phyloP scores from a whole-genome alignment of 1,140 invertebrate species.

The Drosophila prosaltans region DNA sequence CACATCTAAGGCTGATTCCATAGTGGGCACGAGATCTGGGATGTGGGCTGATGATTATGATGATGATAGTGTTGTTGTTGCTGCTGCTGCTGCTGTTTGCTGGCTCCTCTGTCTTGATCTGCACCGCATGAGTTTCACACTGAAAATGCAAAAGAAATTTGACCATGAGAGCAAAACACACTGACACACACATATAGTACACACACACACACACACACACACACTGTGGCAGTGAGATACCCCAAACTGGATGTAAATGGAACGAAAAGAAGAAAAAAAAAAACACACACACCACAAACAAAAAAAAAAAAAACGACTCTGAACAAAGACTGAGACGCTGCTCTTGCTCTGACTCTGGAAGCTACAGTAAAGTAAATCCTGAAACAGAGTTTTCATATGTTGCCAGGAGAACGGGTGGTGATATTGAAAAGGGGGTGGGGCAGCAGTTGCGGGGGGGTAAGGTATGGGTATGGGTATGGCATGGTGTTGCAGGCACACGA shows the following conservation, averaged over 20 bases:
- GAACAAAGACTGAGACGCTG: slow-evolving; percentile 70
- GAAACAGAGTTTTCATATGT: slow-evolving; percentile 67
- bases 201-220: slow-evolving; percentile 34
- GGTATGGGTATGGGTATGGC: slow-evolving; percentile 19
- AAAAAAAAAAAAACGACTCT: slow-evolving; percentile 36
- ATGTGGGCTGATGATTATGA: slow-evolving; percentile 35
- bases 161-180: slow-evolving; percentile 60
- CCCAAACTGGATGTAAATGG: slow-evolving; percentile 68
- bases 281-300: background rate
- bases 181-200: background rate
- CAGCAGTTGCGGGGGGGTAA: slow-evolving; percentile 11
- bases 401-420: slow-evolving; percentile 18
- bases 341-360: slow-evolving; percentile 45
- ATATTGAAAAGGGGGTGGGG: slow-evolving; percentile 14
- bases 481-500: slow-evolving; percentile 63
- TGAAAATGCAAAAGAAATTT: slow-evolving; percentile 73
- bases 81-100: slow-evolving; percentile 35
- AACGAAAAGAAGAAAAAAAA: slow-evolving; percentile 53
- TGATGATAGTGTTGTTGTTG: slow-evolving; percentile 4
- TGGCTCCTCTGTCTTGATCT: slow-evolving; percentile 56
- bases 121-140: slow-evolving; percentile 77
- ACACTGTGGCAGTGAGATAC: slow-evolving; percentile 22
- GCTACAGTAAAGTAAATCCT: slow-evolving; percentile 70
- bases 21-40: slow-evolving; percentile 53
- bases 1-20: slow-evolving; percentile 94